A percentile compares a stretch with the other conserved stretches of the same genome.
Evolutionary conservation across 2,888 invertebrate species (phyloP).

Genomic region (Brachypterus glaber): DNA sequence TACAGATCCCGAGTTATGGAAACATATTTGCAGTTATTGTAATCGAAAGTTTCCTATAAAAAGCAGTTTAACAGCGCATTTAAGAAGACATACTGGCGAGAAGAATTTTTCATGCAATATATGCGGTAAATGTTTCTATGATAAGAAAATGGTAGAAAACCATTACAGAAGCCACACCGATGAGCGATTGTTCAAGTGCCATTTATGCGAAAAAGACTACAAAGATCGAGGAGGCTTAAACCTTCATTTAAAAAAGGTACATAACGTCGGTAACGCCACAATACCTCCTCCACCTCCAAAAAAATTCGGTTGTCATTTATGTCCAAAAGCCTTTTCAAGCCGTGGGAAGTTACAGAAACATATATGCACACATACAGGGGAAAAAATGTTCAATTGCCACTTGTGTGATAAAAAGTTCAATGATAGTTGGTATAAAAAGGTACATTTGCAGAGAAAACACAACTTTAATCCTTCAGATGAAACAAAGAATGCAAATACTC

Average conservation of each 20-base stretch:
- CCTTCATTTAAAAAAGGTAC: conserved; percentile 26
- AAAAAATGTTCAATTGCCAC: conserved; percentile 27
- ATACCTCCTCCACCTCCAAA: conserved; percentile 32
- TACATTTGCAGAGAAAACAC: conserved; percentile 28
- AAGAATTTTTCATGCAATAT: conserved; percentile 28
- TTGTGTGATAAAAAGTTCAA: conserved; percentile 27
- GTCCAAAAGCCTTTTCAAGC: conserved; percentile 26
- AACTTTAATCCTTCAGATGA: too few relatives aligned
- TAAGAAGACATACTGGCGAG: conserved; percentile 32
- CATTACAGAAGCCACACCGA: conserved; percentile 27
- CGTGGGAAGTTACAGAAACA: conserved; percentile 28
- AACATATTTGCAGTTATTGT: conserved; percentile 25
- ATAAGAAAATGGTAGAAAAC: conserved; percentile 26
- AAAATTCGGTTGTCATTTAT: conserved; percentile 25
- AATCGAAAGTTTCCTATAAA: conserved; percentile 28
- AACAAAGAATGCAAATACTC: too few relatives aligned
- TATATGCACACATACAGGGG: conserved; percentile 27
- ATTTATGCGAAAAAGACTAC: conserved; percentile 27
- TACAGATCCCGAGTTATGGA: conserved; percentile 29
- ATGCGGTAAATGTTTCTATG: conserved; percentile 36
- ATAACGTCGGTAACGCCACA: conserved; percentile 32
- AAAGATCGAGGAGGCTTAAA: conserved; percentile 26
- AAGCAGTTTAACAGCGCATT: conserved; percentile 25
- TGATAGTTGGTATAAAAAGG: conserved; percentile 27
- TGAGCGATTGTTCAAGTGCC: conserved; percentile 25